These are phyloP conservation scores for Lypha dubia DNA, from an alignment of 2,888 invertebrate species.

Conservation along the genomic window DNA sequence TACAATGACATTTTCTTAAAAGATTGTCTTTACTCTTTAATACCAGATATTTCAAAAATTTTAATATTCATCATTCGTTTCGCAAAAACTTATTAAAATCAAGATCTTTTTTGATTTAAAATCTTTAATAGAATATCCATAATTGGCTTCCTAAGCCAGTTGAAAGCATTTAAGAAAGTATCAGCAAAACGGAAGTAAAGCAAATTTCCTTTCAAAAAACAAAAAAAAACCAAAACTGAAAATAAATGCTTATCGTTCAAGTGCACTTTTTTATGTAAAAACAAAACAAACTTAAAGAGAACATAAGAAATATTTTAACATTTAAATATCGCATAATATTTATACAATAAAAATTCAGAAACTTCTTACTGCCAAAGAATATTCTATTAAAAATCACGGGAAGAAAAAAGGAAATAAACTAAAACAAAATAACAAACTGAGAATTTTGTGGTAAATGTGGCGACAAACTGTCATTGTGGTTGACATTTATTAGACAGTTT, in stretches of 20 bases:
- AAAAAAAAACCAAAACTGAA: neutral
- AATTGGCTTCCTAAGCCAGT: slow-evolving; percentile 23
- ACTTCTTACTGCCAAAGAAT: slow-evolving; percentile 58
- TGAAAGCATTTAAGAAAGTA: slow-evolving; percentile 2
- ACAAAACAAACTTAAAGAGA: too few relatives aligned
- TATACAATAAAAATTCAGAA: slow-evolving; percentile 11
- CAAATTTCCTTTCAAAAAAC: slow-evolving; percentile 12
- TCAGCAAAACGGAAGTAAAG: slow-evolving; percentile 39
- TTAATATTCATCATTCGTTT: neutral
- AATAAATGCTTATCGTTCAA: slow-evolving; percentile 27
- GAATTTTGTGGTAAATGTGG: slow-evolving; percentile 65
- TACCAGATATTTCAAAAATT: neutral
- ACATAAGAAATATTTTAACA: slow-evolving; percentile 8
- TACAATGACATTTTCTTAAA: too few relatives aligned
- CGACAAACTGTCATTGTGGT: slow-evolving; percentile 71
- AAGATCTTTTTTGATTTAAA: neutral
- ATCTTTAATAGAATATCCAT: neutral
- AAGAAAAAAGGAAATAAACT: slow-evolving; percentile 2
- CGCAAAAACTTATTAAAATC: neutral
- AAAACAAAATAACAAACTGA: slow-evolving; percentile 56
- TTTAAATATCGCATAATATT: slow-evolving; percentile 52
- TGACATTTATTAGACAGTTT: slow-evolving; percentile 69
- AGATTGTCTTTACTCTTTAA: too few relatives aligned
- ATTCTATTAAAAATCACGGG: slow-evolving; percentile 33
- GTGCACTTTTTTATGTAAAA: slow-evolving; percentile 30